Evolutionary conservation across 2,113 vertebrate genomes (phyloP).

Genomic region (Hepsetus odoe): DNA sequence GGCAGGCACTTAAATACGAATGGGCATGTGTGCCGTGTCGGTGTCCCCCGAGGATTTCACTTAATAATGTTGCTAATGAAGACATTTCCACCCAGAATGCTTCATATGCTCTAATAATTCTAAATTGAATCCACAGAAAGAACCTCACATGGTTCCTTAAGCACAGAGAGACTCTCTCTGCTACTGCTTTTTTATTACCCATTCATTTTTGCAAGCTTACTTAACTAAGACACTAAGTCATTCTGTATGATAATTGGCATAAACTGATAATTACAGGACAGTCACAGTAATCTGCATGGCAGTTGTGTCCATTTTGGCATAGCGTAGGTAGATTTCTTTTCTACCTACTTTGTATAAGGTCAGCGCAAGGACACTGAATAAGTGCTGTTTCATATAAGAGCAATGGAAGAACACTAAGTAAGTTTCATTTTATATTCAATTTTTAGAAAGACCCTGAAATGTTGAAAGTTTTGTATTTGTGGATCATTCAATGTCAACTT

Average conservation of each 20-base stretch:
- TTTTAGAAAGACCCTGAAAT: too few relatives aligned
- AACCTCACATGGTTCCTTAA: neutral
- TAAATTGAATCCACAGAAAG: constrained; percentile 44
- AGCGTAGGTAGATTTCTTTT: too few relatives aligned
- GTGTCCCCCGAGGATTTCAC: constrained; percentile 25
- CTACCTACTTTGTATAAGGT: too few relatives aligned
- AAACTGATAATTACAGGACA: neutral
- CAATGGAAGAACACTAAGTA: neutral
- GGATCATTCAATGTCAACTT: too few relatives aligned
- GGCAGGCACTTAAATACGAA: neutral
- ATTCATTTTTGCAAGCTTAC: neutral
- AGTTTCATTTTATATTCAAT: too few relatives aligned
- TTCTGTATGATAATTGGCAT: neutral
- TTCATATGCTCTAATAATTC: constrained; percentile 50
- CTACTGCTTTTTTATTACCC: constrained; percentile 9
- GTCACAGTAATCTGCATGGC: too few relatives aligned
- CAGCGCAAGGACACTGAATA: too few relatives aligned
- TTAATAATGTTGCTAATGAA: constrained; percentile 47
- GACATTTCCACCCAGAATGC: neutral
- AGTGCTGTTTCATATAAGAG: too few relatives aligned
- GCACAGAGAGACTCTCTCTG: neutral
- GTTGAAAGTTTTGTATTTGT: too few relatives aligned
- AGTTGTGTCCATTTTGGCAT: too few relatives aligned
- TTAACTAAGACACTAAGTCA: neutral
- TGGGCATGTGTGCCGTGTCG: too few relatives aligned